Percentiles rank a stretch among this genome's conserved stretches.
Conservation (phyloP, 2,888 invertebrate species). For the Microplitis manilae region DNA sequence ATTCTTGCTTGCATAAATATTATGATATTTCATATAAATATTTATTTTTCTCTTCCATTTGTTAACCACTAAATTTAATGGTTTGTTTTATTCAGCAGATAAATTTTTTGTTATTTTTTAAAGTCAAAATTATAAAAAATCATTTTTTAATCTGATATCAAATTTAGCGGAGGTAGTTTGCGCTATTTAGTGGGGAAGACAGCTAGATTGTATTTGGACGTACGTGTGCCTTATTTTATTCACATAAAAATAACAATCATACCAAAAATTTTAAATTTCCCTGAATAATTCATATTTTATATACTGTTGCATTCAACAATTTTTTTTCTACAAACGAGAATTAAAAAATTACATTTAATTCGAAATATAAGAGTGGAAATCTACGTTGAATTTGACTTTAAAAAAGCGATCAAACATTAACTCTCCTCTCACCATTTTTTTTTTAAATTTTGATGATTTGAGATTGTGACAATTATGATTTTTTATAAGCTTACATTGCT, state of each 20-base stretch:
- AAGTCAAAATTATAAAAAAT: constrained; percentile 3
- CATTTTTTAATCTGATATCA: constrained; percentile 2
- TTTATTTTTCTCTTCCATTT: constrained; percentile 7
- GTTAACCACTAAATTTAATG: too few relatives aligned
- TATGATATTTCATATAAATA: too few relatives aligned
- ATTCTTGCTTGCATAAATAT: too few relatives aligned
- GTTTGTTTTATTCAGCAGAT: too few relatives aligned
- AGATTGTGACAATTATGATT: neutral
- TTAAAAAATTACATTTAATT: neutral
- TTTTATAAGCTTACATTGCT: neutral
- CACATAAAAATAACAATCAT: constrained; percentile 1
- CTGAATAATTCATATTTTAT: constrained; percentile 11
- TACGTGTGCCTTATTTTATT: neutral
- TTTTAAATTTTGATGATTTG: neutral
- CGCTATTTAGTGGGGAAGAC: constrained; percentile 52
- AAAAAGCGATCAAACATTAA: neutral
- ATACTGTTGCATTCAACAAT: constrained; percentile 11
- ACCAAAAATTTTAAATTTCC: constrained; percentile 8
- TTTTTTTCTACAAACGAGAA: neutral
- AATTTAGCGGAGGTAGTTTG: constrained; percentile 47
- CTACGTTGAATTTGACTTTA: constrained; percentile 1
- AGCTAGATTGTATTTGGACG: constrained; percentile 28
- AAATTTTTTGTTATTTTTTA: neutral
- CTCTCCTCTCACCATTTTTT: neutral
- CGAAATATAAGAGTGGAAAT: neutral